Base-by-base conservation (phyloP, 2,797 vertebrate genomes). In the Alosa sapidissima region DNA sequence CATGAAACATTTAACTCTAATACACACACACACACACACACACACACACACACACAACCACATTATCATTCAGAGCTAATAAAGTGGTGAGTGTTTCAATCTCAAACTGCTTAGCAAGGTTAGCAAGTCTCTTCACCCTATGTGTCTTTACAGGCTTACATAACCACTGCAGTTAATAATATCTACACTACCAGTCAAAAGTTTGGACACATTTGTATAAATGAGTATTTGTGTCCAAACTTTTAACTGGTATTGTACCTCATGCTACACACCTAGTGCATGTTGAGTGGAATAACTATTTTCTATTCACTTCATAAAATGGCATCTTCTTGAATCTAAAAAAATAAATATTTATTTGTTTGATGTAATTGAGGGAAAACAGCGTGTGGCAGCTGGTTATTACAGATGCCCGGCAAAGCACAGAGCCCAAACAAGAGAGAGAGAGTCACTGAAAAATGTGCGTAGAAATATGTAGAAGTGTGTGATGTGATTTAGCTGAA, bases 401-500 rank as follows among this genome's bases (percentile, higher is more conserved):
- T 75, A 45, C 68, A 75, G 8, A 65, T 10, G 8, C 60, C n/a
- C 24, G n/a, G 60, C 0, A 41, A 75, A 75, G 14, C 33, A 78
- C 72, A 9, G 41, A 19, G 41, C 36, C 68, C 72, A 78, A 47
- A 47, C 13, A 45, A 47, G 41, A 41, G 41, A 21, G 41, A 21
- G 16, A 78, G 41, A 47, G 41, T 78, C 41, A 1, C 41, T 78
- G 21, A 55, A 55, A 85, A 84, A 21, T 6, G 16, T 55, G 54
- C 4, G 54, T 6, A 55, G 54, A 19, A 87, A 81, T 68, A 84
- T 14, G 81, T 45, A 36, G 10, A 78, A 78, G 65, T 65, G 19
- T 81, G 81, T 65, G 81, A 49, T 51, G 48, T 28, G 36, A 48
- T 65, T 82, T 78, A 82, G 83, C 28, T 85, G 33, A 85, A 83